phyloP scores from a whole-genome alignment of 2,797 vertebrate species.

The Cuculus canorus region DNA sequence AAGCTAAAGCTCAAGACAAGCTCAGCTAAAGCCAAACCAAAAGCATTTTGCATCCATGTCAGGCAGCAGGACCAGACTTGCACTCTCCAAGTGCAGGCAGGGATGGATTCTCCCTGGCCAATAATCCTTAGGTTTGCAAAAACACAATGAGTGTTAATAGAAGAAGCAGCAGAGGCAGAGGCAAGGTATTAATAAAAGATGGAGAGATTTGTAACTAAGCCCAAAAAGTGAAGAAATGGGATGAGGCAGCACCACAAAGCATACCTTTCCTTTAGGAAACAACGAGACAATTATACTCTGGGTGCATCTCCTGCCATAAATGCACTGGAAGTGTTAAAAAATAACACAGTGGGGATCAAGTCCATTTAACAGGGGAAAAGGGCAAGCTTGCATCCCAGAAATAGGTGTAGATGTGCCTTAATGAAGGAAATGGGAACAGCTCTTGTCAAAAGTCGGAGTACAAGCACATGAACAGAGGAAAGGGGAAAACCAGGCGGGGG shows the following conservation, averaged over 20 bases:
- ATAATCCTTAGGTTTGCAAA: background rate
- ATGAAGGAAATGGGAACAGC: background rate
- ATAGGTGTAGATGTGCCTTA: background rate
- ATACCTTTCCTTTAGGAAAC: background rate
- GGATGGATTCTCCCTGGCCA: background rate
- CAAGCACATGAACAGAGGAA: fast-evolving
- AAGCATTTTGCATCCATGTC: background rate
- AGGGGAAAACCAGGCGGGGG: background rate
- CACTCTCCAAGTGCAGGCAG: background rate
- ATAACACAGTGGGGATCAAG: background rate
- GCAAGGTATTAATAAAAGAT: background rate
- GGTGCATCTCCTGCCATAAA: background rate
- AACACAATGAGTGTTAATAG: background rate
- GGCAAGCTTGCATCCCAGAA: background rate
- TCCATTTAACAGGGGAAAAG: background rate
- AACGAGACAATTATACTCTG: fast-evolving
- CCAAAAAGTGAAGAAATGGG: background rate
- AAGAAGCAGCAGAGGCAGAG: background rate
- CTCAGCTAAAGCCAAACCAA: background rate
- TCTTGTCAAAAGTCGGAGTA: background rate
- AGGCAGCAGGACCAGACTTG: background rate
- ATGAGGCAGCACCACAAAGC: background rate
- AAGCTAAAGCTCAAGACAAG: background rate
- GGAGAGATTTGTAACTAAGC: background rate
- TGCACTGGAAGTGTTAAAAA: background rate